phyloP scores from a whole-genome alignment of 2,797 vertebrate genomes.

The Margarornis squamiger region DNA sequence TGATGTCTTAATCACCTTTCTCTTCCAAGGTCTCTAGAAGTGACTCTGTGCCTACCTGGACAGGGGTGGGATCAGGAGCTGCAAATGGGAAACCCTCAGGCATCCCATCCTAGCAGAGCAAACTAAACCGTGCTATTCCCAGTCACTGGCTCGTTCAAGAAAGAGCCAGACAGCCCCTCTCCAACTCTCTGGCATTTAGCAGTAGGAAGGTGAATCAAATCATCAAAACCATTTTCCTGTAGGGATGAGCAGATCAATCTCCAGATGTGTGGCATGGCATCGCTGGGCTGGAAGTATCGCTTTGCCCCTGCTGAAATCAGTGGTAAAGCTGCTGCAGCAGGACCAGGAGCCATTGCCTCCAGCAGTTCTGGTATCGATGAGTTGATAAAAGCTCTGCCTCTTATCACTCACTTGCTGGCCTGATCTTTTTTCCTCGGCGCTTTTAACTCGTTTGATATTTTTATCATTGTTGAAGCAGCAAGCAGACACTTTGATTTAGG shows the following conservation, averaged over 20 bases:
- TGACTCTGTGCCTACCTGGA: not conserved
- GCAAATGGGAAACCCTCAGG: not conserved
- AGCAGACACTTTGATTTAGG: not conserved
- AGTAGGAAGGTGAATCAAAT: not conserved
- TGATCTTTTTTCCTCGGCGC: not conserved
- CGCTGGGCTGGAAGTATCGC: not conserved
- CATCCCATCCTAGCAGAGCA: not conserved
- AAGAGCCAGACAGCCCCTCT: not conserved
- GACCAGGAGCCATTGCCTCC: not conserved
- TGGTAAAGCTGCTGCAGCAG: not conserved
- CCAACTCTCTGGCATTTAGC: not conserved
- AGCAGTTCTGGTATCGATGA: not conserved
- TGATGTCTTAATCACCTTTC: not conserved
- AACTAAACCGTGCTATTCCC: not conserved
- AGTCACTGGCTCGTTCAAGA: not conserved
- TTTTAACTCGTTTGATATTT: not conserved
- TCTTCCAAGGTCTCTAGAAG: not conserved
- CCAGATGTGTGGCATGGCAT: fast-evolving
- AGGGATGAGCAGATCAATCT: not conserved
- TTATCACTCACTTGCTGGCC: not conserved
- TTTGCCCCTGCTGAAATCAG: not conserved
- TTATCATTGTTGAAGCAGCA: not conserved
- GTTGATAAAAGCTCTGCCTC: not conserved
- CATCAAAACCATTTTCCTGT: not conserved
- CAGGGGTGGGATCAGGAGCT: not conserved